Evolutionary conservation across 2,888 invertebrate species (phyloP).

Genomic region (Dendrolimus houi): DNA sequence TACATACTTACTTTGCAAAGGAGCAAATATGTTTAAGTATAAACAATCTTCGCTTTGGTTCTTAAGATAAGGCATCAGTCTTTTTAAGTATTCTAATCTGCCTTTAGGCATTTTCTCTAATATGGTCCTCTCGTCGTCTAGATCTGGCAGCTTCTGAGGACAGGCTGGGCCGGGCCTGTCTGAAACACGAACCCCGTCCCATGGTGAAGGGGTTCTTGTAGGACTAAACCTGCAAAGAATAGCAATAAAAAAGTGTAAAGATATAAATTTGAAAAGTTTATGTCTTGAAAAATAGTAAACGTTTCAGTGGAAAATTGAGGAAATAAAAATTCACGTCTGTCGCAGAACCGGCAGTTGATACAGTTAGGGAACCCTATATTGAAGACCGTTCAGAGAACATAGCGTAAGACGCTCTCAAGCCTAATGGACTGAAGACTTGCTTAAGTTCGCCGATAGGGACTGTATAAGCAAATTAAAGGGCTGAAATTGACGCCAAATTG

Average conservation of each 20-base stretch:
- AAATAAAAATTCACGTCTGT: no score
- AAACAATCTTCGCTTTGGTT: constrained; percentile 99
- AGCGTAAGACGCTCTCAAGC: no score
- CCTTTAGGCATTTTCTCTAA: constrained; percentile 93
- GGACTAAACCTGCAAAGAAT: constrained; percentile 86
- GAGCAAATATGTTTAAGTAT: constrained; percentile 97
- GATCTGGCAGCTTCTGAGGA: constrained; percentile 91
- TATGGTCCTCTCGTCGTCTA: constrained; percentile 88
- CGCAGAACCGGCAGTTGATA: no score
- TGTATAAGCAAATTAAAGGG: no score
- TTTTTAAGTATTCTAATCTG: constrained; percentile 91
- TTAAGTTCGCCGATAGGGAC: no score
- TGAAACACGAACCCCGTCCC: constrained; percentile 90
- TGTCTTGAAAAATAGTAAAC: no score
- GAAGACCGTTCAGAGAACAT: no score
- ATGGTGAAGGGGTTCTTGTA: constrained; percentile 93
- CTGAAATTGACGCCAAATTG: no score
- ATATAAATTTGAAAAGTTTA: no score
- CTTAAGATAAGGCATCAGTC: constrained; percentile 91
- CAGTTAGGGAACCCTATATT: no score
- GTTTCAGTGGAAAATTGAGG: no score
- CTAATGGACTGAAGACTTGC: no score
- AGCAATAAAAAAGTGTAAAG: not conserved
- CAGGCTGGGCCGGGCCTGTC: constrained; percentile 91
- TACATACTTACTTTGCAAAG: constrained; percentile 88